Conservation (phyloP, 2,797 vertebrate genomes). For the Silurus lanzhouensis region DNA sequence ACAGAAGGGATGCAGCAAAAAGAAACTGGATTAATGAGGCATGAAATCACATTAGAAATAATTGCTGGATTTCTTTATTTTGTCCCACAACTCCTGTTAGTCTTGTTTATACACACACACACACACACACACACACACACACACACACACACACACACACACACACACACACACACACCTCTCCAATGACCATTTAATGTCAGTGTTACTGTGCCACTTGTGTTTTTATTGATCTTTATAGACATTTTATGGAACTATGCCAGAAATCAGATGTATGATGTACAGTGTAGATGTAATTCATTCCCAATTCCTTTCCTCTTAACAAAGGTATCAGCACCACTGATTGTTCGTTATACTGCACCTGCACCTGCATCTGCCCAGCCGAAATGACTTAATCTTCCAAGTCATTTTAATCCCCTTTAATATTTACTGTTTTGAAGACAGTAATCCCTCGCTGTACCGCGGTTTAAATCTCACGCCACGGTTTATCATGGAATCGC, state of each 20-base stretch:
- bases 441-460: background rate
- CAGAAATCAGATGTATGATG: conserved; percentile 35
- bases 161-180: background rate
- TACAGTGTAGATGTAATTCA: conserved; percentile 47
- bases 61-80: background rate
- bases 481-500: too few species aligned
- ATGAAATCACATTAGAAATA: conserved; percentile 5
- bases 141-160: background rate
- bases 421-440: background rate
- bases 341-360: conserved; percentile 1
- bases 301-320: background rate
- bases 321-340: background rate
- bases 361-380: background rate
- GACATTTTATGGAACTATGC: conserved; percentile 22
- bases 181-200: conserved; percentile 35
- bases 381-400: background rate
- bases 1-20: background rate
- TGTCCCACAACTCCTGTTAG: background rate
- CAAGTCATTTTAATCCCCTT: background rate
- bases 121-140: background rate
- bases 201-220: conserved; percentile 55
- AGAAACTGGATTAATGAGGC: background rate
- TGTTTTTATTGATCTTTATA: conserved; percentile 14
- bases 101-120: background rate
- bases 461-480: too few species aligned